Base-by-base conservation (phyloP, 2,113 vertebrate genomes). In the Phoenicopterus ruber region DNA sequence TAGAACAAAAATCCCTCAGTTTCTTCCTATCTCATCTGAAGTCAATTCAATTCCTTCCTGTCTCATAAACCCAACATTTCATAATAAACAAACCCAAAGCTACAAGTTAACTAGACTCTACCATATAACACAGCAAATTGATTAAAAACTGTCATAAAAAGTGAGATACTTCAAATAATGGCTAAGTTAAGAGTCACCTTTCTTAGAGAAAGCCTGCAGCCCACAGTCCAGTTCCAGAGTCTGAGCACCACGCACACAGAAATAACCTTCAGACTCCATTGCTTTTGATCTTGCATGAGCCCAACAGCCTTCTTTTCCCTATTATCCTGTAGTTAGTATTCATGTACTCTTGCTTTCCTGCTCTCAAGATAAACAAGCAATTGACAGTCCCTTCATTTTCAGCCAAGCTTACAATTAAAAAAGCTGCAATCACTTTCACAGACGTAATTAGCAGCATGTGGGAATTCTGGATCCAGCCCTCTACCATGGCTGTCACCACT, bases 281-380 rank as follows among this genome's bases (percentile, higher is more conserved):
- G 47, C 25, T 67, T 94, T 55, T 88, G 44, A 72, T 87, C 29
- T 34, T 69, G 49, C 34, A 26, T 59, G 36, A 94, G 47, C 2
- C 52, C 44, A 67, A 63, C 15, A 74, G 15, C 29, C 42, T 40
- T 34, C 31, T 90, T 85, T 77, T 62, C 8, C 7, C 31, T 52
- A 16, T 84, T 88, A 88, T 58, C 18, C 59, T 67, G 38, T 69
- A 86, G 50, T 93, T 92, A 93, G 46, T 83, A 84, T 94, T 96
- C 67, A 90, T 81, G 44, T 61, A 93, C 59, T 88, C 76, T 78
- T 86, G 34, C 36, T 86, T 90, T 81, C 88, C 49, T 92, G 28
- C 79, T 90, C 57, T 79, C 59, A 86, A 77, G 79, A 88, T 86
- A 96, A 97, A 90, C 63, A 95, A 89, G 70, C 34, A 71, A 72